phyloP scores from a whole-genome alignment of 23 tunicate species.

The Trididemnum nubilum region DNA sequence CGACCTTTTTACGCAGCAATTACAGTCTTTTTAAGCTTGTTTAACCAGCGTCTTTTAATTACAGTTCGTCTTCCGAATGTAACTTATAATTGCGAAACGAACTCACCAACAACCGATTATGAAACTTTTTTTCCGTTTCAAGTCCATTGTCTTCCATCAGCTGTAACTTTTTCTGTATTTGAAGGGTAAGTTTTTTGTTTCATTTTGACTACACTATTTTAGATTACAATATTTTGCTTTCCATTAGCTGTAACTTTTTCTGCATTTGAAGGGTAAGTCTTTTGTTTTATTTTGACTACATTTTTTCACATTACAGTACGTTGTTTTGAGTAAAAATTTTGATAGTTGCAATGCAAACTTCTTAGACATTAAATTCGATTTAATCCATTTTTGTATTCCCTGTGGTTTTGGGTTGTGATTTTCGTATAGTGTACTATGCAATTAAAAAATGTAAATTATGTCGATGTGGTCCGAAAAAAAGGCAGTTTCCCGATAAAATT shows the following conservation, averaged over 20 bases:
- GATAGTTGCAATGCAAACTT: no score
- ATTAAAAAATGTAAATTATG: no score
- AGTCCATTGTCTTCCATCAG: conserved; percentile 14
- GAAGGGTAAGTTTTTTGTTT: conserved; percentile 33
- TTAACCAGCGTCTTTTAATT: no score
- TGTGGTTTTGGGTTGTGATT: no score
- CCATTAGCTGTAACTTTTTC: conserved; percentile 41
- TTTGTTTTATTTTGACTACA: neutral
- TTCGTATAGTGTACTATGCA: no score
- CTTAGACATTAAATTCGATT: no score
- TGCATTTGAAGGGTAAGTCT: conserved; percentile 50
- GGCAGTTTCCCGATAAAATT: no score
- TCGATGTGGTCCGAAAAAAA: no score
- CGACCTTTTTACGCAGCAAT: neutral
- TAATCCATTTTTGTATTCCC: no score
- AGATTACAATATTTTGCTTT: no score
- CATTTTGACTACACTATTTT: neutral
- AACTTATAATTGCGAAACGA: conserved; percentile 17
- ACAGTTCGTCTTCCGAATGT: conserved; percentile 42
- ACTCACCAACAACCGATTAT: conserved; percentile 8
- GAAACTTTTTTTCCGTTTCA: conserved; percentile 1
- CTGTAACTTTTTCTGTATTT: conserved; percentile 47
- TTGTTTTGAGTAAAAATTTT: no score
- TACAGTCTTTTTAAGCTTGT: neutral
- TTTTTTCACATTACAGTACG: no score